Conservation (phyloP, 2,797 vertebrate species). For the Molossus alvarezi region DNA sequence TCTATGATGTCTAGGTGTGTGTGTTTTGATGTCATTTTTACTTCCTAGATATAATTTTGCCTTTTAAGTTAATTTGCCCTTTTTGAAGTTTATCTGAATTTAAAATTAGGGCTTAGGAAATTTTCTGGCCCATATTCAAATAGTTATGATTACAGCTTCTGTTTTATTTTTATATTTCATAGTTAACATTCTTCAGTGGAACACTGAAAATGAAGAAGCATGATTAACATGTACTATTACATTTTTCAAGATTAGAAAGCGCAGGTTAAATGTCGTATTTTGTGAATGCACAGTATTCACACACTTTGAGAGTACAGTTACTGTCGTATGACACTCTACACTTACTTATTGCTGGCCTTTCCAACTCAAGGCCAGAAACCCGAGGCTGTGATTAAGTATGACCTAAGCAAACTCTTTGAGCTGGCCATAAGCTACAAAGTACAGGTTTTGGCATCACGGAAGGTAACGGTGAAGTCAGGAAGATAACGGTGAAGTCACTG, state of each 20-base stretch:
- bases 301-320: conserved; percentile 37
- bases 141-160: conserved; percentile 31
- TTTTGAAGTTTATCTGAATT: conserved; percentile 68
- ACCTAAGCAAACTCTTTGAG: conserved; percentile 60
- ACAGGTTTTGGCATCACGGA: neutral
- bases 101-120: conserved; percentile 63
- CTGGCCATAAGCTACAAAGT: neutral
- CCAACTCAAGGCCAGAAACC: conserved; percentile 52
- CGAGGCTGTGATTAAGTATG: conserved; percentile 52
- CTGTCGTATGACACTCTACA: conserved; percentile 28
- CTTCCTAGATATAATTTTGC: conserved; percentile 21
- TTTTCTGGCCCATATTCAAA: conserved; percentile 64
- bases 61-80: conserved; percentile 47
- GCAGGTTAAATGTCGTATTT: conserved; percentile 17
- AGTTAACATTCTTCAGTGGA: conserved; percentile 53
- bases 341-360: conserved; percentile 76
- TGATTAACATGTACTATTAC: conserved; percentile 20
- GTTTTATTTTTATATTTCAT: conserved; percentile 42
- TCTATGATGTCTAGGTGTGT: conserved; percentile 49
- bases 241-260: conserved; percentile 66
- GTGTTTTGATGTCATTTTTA: conserved; percentile 65
- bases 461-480: conserved; percentile 29
- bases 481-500: neutral
- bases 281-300: conserved; percentile 14
- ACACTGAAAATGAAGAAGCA: conserved; percentile 67